Percentiles rank a stretch among this genome's conserved stretches.
phyloP scores from a whole-genome alignment of 2,113 vertebrate species.

The Peromyscus leucopus region DNA sequence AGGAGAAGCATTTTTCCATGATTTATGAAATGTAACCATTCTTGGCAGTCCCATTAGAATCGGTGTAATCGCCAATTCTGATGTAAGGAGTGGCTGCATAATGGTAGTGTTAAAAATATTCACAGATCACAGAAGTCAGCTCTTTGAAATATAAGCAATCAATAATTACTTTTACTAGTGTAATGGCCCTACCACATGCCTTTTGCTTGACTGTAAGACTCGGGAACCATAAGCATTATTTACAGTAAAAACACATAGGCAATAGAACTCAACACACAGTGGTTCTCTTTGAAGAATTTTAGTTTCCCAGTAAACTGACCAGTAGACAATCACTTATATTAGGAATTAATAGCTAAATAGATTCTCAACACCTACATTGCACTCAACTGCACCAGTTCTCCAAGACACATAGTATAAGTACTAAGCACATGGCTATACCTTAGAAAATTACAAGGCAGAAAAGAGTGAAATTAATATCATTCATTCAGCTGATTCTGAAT shows the following conservation, averaged over 20 bases:
- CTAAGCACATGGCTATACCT: background rate
- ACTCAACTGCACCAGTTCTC: rapidly evolving
- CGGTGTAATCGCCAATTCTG: background rate
- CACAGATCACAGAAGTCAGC: background rate
- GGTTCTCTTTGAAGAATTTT: background rate
- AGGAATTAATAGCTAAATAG: background rate
- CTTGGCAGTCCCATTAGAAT: background rate
- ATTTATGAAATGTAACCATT: constrained; percentile 5
- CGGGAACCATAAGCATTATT: background rate
- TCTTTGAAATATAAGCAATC: constrained; percentile 17
- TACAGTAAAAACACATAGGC: background rate
- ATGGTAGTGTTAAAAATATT: constrained; percentile 31
- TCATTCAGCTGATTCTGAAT: background rate
- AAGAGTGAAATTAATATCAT: background rate
- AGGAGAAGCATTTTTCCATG: background rate
- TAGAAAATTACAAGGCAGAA: background rate
- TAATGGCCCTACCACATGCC: background rate
- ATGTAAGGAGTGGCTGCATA: background rate
- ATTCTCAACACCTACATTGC: background rate
- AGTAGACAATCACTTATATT: background rate
- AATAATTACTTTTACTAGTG: background rate
- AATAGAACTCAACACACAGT: background rate
- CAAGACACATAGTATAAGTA: background rate
- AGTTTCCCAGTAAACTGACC: background rate
- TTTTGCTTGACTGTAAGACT: background rate